Base-by-base conservation (phyloP, 2,888 invertebrate genomes). In the Hypercompe scribonia region DNA sequence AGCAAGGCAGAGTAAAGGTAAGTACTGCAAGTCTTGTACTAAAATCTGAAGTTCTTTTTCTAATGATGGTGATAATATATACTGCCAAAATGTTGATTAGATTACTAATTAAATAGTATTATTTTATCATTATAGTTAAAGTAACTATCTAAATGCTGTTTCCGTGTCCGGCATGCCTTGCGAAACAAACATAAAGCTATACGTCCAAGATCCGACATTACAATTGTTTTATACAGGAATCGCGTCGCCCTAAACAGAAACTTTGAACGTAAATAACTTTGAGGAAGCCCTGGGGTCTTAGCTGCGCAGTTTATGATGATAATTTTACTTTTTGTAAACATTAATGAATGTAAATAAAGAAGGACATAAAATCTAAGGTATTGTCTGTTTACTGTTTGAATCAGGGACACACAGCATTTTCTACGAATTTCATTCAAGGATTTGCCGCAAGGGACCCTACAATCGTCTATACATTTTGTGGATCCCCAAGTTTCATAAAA, bases 211-310 rank as follows among this genome's bases (percentile, higher is more conserved):
- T 77, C 80, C 74, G 73, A 80, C 78, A 75, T 69, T 75, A 78
- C 83, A 80, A 83, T 83, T 83, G 83, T 80, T 83, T 81, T 83
- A 81, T 70, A 78, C 75, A 77, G 71, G 77, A 78, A 75, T 78
- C 66, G 77, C 73, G 80, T 80, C 81, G 73, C 75, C 80, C 75
- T 83, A 74, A 75, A 71, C 58, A 74, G 64, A 83, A 83, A 83
- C 79, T 83, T 83, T 82, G 66, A 72, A 78, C 82, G 81, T 85
- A 84, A 85, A 85, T 85, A 84, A 83, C 78, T 76, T 74, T 65
- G 75, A 84, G 83, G 79, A 81, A 84, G 65, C 82, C 78, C 77
- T 73, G 76, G 78, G 79, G 79, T 78, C 75, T 73, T 70, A 75
- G 75, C 76, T 77, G 46, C 65, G 68, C 81, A 75, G 76, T 80